phyloP scores from a whole-genome alignment of 2,113 vertebrate genomes.

The Rhinolophus sinicus region DNA sequence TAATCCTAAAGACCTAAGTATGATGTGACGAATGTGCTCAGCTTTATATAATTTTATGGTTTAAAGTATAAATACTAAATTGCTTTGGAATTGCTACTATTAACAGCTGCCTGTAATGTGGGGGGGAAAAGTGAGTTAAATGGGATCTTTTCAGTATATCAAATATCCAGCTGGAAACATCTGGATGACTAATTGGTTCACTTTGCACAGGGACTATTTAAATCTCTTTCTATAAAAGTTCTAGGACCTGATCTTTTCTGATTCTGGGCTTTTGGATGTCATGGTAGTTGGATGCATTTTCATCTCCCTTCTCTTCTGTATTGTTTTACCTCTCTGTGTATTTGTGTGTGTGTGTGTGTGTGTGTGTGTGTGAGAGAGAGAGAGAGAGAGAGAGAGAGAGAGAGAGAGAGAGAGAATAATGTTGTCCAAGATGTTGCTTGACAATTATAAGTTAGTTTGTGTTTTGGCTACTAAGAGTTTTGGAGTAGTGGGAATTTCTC shows the following conservation, averaged over 20 bases:
- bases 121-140: conserved; percentile 16
- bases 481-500: not conserved
- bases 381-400: too few relatives aligned
- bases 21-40: not conserved
- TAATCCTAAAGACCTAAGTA: not conserved
- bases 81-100: not conserved
- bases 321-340: not conserved
- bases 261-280: not conserved
- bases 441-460: not conserved
- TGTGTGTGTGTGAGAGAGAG: not conserved
- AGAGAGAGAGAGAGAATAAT: not conserved
- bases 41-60: conserved; percentile 34
- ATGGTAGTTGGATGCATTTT: not conserved
- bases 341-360: not conserved
- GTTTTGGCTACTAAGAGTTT: not conserved
- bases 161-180: conserved; percentile 51
- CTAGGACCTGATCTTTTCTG: not conserved
- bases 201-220: conserved; percentile 17
- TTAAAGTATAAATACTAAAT: conserved; percentile 27
- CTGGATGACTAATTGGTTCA: conserved; percentile 20
- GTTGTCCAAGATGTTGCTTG: not conserved
- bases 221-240: not conserved
- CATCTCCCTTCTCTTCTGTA: not conserved
- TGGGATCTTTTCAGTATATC: conserved; percentile 8
- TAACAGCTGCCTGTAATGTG: conserved; percentile 28